Base-by-base conservation (phyloP, 2,888 invertebrate genomes). In the Campoplex nolae region DNA sequence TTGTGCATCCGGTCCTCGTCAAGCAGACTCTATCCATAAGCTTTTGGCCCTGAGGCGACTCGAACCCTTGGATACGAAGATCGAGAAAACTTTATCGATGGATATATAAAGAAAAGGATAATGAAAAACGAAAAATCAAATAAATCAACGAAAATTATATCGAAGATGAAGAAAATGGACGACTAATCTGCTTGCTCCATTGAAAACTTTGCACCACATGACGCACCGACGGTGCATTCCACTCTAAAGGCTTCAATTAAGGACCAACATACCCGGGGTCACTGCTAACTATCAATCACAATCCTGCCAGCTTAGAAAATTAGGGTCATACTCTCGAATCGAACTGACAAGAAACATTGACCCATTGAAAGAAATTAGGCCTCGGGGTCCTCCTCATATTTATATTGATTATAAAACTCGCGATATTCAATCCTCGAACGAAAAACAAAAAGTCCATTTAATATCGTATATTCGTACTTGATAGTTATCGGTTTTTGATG, bases 201-300 rank as follows among this genome's bases (percentile, higher is more conserved):
- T 48, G 62, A 38, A 56, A 38, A 51, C 75, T 71, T 23, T 54
- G 28, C 32, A 54, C 79, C 79, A 81, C 80, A 79, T 86, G 79
- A 86, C 77, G 75, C 83, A 74, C 77, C 70, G 71, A 80, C 68
- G 68, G 82, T 82, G 75, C 81, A 67, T 74, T 67, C 45, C 67
- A 56, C 68, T 84, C 80, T 84, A 81, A 81, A 86, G 80, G 77
- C 86, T 84, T 86, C 86, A 84, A 86, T 84, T 74, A 84, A 68
- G 86, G 73, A 84, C 84, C 84, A 81, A 73, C 81, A 58, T 84
- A 81, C 73, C 68, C 84, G 86, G 84, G 86, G 86, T 86, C 86
- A 81, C 84, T 86, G 86, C 83, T 84, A 86, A 86, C 86, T 84
- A 86, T 86, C 83, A 86, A 86, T 86, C 86, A 86, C 86, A 86